These are phyloP conservation scores for Sebastes paucispinis DNA, from an alignment of 2,797 vertebrate genomes.

Conservation along the genomic window DNA sequence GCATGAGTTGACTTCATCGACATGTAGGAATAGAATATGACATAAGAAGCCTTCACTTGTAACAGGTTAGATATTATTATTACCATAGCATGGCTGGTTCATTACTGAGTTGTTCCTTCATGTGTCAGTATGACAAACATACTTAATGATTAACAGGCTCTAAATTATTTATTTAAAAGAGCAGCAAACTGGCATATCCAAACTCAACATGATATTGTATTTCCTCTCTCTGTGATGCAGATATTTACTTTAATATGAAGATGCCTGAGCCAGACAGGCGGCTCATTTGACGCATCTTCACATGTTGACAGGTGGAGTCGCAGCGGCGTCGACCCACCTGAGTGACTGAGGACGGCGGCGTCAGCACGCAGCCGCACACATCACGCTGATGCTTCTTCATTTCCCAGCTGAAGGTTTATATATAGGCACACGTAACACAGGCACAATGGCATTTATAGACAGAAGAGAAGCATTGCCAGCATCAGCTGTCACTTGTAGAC, in stretches of 20 bases:
- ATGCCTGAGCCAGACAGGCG: no score
- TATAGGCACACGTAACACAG: background rate
- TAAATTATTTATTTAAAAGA: background rate
- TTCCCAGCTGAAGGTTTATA: background rate
- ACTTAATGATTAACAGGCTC: background rate
- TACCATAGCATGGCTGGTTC: background rate
- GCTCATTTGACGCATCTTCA: conserved; percentile 24
- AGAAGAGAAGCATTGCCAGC: background rate
- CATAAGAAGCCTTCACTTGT: no score
- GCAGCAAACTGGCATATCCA: background rate
- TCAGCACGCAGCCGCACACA: conserved; percentile 26
- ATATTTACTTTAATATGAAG: background rate
- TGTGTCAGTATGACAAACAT: background rate
- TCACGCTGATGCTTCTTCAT: conserved; percentile 52
- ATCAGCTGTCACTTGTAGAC: background rate
- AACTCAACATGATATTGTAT: background rate
- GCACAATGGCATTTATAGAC: conserved; percentile 9
- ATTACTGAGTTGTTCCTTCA: background rate
- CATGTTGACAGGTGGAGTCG: conserved; percentile 26
- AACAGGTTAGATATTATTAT: no score
- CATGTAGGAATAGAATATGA: no score
- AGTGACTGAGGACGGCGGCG: conserved; percentile 33
- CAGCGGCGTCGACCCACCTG: conserved; percentile 45
- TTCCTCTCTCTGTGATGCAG: no score
- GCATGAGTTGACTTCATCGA: no score